Conservation (phyloP, 2,113 vertebrate species). For the Neopipo cinnamomea region DNA sequence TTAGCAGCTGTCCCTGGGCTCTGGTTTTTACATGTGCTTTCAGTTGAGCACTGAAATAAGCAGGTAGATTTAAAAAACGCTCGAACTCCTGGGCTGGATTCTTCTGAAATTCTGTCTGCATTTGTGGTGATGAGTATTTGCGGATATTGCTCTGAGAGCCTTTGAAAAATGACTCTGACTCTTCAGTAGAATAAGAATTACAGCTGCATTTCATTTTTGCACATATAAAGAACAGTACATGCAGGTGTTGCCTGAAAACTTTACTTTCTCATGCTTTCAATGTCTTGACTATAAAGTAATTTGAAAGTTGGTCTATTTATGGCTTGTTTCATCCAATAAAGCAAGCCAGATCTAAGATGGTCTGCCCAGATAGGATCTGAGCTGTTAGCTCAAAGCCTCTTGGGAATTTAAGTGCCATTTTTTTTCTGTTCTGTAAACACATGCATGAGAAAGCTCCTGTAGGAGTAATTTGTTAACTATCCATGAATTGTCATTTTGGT, state of each 20-base stretch:
- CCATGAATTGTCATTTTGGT: conserved; percentile 50
- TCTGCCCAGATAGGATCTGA: conserved; percentile 14
- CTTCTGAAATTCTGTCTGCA: neutral
- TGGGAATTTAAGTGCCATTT: conserved; percentile 46
- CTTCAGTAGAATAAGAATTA: neutral
- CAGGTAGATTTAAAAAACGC: neutral
- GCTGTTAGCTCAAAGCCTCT: neutral
- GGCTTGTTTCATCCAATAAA: conserved; percentile 63
- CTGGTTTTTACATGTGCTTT: neutral
- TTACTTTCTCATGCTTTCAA: neutral
- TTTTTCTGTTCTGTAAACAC: conserved; percentile 32
- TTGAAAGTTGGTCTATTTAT: neutral
- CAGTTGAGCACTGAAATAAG: neutral
- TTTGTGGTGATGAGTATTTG: neutral
- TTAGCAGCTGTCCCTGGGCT: neutral
- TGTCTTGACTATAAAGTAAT: conserved; percentile 33
- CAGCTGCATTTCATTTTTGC: neutral
- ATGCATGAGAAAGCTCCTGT: conserved; percentile 26
- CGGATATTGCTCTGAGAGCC: neutral
- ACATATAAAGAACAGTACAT: conserved; percentile 10
- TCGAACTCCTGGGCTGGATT: neutral
- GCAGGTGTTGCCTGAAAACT: neutral
- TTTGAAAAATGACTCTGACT: neutral
- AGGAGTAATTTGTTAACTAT: conserved; percentile 61
- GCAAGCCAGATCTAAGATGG: conserved; percentile 40